Conservation (phyloP, 1,140 invertebrate genomes). For the Dreissena rostriformis region DNA sequence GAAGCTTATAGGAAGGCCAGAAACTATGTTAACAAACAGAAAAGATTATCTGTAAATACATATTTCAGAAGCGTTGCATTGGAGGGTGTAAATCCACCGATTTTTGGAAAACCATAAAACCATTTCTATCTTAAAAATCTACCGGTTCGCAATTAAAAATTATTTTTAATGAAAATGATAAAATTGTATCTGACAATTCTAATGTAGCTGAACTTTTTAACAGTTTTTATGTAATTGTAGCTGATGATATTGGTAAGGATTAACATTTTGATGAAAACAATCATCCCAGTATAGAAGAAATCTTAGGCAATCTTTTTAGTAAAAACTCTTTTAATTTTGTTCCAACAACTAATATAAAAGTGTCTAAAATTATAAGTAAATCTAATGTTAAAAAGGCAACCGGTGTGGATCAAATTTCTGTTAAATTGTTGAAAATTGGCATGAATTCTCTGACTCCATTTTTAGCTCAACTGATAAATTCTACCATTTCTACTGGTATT, state of each 20-base stretch:
- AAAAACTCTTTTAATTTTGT: constrained; percentile 31
- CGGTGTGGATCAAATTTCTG: too few species aligned
- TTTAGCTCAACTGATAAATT: neutral
- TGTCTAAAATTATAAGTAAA: constrained; percentile 25
- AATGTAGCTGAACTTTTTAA: constrained; percentile 38
- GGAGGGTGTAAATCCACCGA: constrained; percentile 16
- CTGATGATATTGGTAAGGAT: constrained; percentile 41
- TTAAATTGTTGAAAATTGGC: too few species aligned
- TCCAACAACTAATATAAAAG: neutral
- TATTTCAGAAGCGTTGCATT: constrained; percentile 26
- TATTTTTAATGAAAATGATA: constrained; percentile 34
- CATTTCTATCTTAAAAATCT: neutral
- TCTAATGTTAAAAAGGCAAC: constrained; percentile 27
- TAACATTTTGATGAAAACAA: constrained; percentile 34
- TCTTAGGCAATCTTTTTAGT: constrained; percentile 11
- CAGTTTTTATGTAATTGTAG: constrained; percentile 30
- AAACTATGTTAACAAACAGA: constrained; percentile 32
- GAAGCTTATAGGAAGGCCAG: constrained; percentile 32
- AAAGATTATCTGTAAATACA: neutral
- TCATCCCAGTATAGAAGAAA: constrained; percentile 41
- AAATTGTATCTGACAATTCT: constrained; percentile 19
- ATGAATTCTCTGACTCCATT: too few species aligned
- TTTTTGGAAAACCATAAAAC: constrained; percentile 16
- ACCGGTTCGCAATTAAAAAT: neutral
- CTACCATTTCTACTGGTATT: neutral